Base-by-base conservation (phyloP, 2,797 vertebrate genomes). In the Aplochiton taeniatus region DNA sequence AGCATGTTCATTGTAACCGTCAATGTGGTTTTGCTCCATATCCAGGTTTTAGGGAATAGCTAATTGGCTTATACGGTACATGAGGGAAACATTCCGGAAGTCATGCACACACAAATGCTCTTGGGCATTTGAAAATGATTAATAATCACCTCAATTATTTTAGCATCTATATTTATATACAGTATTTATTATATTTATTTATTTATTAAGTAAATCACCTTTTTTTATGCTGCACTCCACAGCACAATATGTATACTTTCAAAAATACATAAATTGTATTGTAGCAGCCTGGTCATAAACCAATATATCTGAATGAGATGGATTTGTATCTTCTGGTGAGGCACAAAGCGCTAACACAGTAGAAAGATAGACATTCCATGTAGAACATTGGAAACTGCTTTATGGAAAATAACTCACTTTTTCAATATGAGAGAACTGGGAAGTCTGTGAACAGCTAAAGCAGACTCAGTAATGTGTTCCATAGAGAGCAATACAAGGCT, bases 161-260 rank as follows among this genome's bases (percentile, higher is more conserved):
- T 11, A 61, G 19, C 70, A 57, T 56, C n/a, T 51, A 49, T 71
- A 65, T 65, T 61, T 63, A 44, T 61, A 65, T 53, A 70, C 56
- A 70, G 45, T 73, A 61, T 75, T 71, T 63, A 46, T 45, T 57
- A 58, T 75, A 84, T 81, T 86, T 86, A 83, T 88, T 82, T 83
- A 76, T 73, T 80, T 78, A 73, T 83, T 83, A n/a, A n/a, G n/a
- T n/a, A n/a, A n/a, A n/a, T n/a, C n/a, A n/a, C n/a, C n/a, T n/a
- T n/a, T n/a, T n/a, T n/a, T 79, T 57, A 12, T 58, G 74, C 66
- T 72, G 72, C 72, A 68, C 63, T 75, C 31, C 2, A 31, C 31
- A 31, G 19, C 43, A 53, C 18, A n/a, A n/a, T n/a, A n/a, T 42
- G 42, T 42, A 9, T 47, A 31, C 31, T 31, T 3, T 31, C 31